phyloP scores from a whole-genome alignment of 2,113 vertebrate genomes.

The Archilochus colubris region DNA sequence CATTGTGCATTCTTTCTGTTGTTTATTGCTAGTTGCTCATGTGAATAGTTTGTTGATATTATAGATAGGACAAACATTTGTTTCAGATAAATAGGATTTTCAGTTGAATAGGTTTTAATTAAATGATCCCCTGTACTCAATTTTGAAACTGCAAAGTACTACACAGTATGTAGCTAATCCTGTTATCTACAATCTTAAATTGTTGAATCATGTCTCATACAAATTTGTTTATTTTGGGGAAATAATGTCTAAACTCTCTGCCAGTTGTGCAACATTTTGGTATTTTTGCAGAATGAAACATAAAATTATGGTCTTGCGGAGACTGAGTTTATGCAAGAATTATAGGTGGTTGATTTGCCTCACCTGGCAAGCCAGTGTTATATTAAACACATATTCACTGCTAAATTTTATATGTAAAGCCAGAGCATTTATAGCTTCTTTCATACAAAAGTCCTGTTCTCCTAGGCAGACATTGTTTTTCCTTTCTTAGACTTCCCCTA shows the following conservation, averaged over 20 bases:
- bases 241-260: conserved; percentile 26
- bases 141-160: conserved; percentile 57
- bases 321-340: not conserved
- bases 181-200: conserved; percentile 41
- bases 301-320: not conserved
- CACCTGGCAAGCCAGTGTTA: not conserved
- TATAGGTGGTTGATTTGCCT: not conserved
- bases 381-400: not conserved
- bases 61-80: conserved; percentile 74
- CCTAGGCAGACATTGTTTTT: not conserved
- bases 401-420: not conserved
- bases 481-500: not conserved
- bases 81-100: conserved; percentile 78
- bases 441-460: not conserved
- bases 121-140: conserved; percentile 60
- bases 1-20: conserved; percentile 72
- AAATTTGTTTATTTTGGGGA: conserved; percentile 36
- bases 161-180: conserved; percentile 40
- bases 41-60: conserved; percentile 77
- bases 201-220: not conserved
- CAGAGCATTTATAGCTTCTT: not conserved
- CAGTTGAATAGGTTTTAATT: conserved; percentile 80
- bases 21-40: conserved; percentile 76
- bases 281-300: not conserved
- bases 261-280: not conserved